Evolutionary conservation across 2,888 invertebrate genomes (phyloP), one percentile per base, ranked within the genome.

Genomic region (Aphidius colemani): DNA sequence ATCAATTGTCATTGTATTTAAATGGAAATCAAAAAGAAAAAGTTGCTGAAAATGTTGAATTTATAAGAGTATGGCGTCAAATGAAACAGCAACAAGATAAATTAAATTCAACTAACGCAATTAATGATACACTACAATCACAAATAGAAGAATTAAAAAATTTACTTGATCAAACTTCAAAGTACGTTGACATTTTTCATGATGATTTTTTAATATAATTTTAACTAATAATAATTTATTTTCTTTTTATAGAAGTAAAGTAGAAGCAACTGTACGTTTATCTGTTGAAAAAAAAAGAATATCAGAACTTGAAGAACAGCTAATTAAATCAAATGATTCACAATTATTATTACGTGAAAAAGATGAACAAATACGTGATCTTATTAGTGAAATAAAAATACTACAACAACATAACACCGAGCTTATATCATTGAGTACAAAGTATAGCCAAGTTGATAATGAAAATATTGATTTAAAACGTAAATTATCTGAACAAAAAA

Each of bases 41-140:
- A 63, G 74, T 75, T 1, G 75, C 77, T 0, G 82, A 81, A 59
- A 81, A 82, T 65, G 75, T 82, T n/a, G 81, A 80, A 60, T 77
- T 78, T 58, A 82, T 82, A 65, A 74, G 75, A 44, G 67, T 80
- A 53, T 79, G 78, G 78, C 75, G 80, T 39, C 76, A 81, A 68
- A 72, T 81, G 74, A 78, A 79, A 62, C 77, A 75, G 53, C 69
- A 75, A 53, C 77, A 74, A 61, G 81, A 81, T 58, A 76, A 82
- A 68, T 69, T 81, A 39, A 62, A 64, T 11, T 68, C 67, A 10
- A 65, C 72, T 0, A 72, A 77, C 66, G 67, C 65, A 6, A 69
- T 69, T 9, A 82, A 81, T 62, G 72, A 72, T 53, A 65, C 69
- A 41, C 64, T 81, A 59, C 74, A 69, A 18, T 61, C 51, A n/a